phyloP scores from a whole-genome alignment of 2,888 invertebrate species.

The Lepidocyrtinus sp. region DNA sequence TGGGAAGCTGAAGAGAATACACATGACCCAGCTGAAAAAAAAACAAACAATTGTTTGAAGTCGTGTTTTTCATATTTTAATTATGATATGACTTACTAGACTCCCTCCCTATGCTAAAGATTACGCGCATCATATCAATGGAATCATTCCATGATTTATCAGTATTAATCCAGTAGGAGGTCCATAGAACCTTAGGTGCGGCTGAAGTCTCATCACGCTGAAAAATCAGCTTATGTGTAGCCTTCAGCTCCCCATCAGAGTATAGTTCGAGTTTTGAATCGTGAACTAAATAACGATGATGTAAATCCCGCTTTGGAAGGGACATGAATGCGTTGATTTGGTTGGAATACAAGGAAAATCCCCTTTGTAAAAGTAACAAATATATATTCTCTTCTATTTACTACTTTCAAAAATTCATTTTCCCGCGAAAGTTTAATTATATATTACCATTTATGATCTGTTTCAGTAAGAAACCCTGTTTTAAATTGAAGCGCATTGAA shows the following conservation, averaged over 20 bases:
- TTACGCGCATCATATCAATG: conserved; percentile 50
- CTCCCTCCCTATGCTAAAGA: conserved; percentile 43
- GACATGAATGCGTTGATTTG: conserved; percentile 61
- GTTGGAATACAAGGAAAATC: conserved; percentile 57
- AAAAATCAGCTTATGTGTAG: conserved; percentile 38
- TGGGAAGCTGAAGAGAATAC: conserved; percentile 10
- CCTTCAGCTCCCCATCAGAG: conserved; percentile 35
- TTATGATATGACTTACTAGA: conserved; percentile 38
- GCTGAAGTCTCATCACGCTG: conserved; percentile 46
- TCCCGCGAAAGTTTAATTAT: too few species aligned
- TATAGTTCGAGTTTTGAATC: conserved; percentile 45
- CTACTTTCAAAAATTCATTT: too few species aligned
- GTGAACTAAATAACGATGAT: conserved; percentile 42
- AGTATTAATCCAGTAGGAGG: conserved; percentile 51
- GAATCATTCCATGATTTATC: conserved; percentile 57
- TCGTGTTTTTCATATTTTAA: neutral
- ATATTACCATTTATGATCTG: conserved; percentile 60
- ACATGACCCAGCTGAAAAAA: conserved; percentile 35
- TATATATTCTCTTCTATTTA: too few species aligned
- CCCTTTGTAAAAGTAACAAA: conserved; percentile 38
- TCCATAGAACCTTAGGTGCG: conserved; percentile 45
- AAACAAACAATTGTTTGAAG: conserved; percentile 11
- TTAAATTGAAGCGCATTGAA: conserved; percentile 58
- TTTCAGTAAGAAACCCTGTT: conserved; percentile 50
- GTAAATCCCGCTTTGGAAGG: conserved; percentile 44